Percentiles rank a stretch among this genome's conserved stretches.
Evolutionary conservation across 2,888 invertebrate genomes (phyloP).

Genomic region (Catocala sponsa): DNA sequence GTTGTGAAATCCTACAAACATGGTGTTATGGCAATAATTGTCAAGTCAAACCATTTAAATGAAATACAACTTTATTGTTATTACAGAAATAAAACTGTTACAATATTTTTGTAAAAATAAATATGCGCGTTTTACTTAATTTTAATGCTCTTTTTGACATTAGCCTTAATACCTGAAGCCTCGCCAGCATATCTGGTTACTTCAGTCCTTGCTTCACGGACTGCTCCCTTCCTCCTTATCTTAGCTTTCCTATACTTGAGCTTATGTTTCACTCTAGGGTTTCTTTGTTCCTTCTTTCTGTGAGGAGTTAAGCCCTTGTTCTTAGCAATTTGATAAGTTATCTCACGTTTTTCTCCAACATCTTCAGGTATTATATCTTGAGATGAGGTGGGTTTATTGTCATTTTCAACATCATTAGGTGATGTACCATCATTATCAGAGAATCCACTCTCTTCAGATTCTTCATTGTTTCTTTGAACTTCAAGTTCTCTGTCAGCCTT

Average conservation of each 20-base stretch:
- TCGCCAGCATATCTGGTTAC: constrained; percentile 95
- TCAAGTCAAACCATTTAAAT: constrained; percentile 11
- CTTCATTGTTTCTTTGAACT: constrained; percentile 63
- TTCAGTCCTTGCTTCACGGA: constrained; percentile 95
- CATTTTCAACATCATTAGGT: constrained; percentile 66
- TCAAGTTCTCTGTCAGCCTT: constrained; percentile 50
- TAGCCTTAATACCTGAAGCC: constrained; percentile 96
- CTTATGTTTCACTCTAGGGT: constrained; percentile 98
- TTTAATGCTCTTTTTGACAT: constrained; percentile 96
- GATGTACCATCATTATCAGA: constrained; percentile 75
- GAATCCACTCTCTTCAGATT: constrained; percentile 81
- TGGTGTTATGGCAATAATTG: neutral
- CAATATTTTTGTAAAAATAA: constrained; percentile 54
- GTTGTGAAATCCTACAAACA: too few relatives aligned
- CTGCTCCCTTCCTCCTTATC: constrained; percentile 97
- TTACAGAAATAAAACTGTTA: constrained; percentile 59
- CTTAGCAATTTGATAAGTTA: constrained; percentile 97
- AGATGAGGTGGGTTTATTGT: constrained; percentile 69
- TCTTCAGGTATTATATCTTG: constrained; percentile 66
- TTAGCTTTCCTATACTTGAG: constrained; percentile 97
- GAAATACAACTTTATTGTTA: constrained; percentile 68
- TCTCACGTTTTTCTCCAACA: constrained; percentile 91
- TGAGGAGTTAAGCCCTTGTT: constrained; percentile 97
- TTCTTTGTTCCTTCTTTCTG: constrained; percentile 96
- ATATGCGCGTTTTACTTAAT: constrained; percentile 88